These are phyloP conservation scores for Holothuria leucospilota DNA, from an alignment of 53 echinoderm and acorn worm species.

Conservation along the genomic window DNA sequence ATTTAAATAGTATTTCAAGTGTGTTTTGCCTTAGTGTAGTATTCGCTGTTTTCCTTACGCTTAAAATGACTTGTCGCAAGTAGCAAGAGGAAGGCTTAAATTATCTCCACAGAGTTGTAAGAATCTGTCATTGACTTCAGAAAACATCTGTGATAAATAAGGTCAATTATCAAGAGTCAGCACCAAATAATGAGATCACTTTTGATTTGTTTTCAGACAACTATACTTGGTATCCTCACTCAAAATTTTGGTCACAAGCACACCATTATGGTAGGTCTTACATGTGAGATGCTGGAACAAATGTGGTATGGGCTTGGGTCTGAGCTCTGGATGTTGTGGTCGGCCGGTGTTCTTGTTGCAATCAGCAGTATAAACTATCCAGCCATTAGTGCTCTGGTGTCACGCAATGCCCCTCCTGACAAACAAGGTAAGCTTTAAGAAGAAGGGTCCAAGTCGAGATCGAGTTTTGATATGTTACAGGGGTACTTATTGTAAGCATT, in stretches of 20 bases:
- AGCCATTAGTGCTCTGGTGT: conserved; percentile 93
- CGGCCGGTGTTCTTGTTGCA: conserved; percentile 86
- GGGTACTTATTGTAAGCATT: too few relatives aligned
- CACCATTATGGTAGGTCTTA: conserved; percentile 90
- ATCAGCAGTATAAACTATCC: conserved; percentile 96
- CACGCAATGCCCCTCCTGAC: conserved; percentile 83
- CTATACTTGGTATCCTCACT: conserved; percentile 83
- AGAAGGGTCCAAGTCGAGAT: too few relatives aligned
- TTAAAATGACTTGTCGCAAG: too few relatives aligned
- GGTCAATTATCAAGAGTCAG: too few relatives aligned
- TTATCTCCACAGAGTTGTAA: too few relatives aligned
- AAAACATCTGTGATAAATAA: too few relatives aligned
- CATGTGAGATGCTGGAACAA: conserved; percentile 92
- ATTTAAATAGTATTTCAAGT: too few relatives aligned
- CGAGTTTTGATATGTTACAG: too few relatives aligned
- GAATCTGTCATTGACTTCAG: too few relatives aligned
- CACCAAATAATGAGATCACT: neutral
- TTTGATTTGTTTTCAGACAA: conserved; percentile 69
- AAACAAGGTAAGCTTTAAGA: conserved; percentile 83
- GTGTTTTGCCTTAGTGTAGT: too few relatives aligned
- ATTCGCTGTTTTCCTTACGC: too few relatives aligned
- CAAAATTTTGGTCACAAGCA: conserved; percentile 92
- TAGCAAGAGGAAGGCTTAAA: too few relatives aligned
- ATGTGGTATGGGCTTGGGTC: conserved; percentile 98
- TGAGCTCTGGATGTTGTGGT: conserved; percentile 99